Percentiles rank a stretch among this genome's conserved stretches.
These are phyloP conservation scores for Chrysomela aeneicollis DNA, from an alignment of 2,888 invertebrate genomes.

Conservation along the genomic window DNA sequence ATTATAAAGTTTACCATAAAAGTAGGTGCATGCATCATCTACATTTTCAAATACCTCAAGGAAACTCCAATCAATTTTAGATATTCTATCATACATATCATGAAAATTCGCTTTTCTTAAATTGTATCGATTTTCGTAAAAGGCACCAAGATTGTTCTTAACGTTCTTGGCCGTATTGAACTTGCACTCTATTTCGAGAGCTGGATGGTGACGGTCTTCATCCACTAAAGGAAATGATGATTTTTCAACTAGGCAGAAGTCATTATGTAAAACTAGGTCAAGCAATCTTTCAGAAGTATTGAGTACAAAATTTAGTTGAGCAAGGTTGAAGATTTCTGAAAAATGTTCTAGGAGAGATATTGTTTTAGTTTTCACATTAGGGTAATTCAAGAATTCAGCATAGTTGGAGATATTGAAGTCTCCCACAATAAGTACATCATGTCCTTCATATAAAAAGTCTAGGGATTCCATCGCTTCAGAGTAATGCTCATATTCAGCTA, in stretches of 20 bases:
- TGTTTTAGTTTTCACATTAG: too few species aligned
- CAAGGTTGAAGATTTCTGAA: too few species aligned
- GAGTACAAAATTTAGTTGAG: too few species aligned
- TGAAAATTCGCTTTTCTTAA: slow-evolving; percentile 1
- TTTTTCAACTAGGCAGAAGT: slow-evolving; percentile 4
- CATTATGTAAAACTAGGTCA: background rate
- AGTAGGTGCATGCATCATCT: slow-evolving; percentile 7
- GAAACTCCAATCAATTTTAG: slow-evolving; percentile 19
- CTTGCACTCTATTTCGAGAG: slow-evolving; percentile 6
- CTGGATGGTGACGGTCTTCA: slow-evolving; percentile 10
- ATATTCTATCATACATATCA: background rate
- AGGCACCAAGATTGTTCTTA: slow-evolving; percentile 8
- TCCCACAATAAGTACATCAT: background rate
- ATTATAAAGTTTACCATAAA: slow-evolving; percentile 16
- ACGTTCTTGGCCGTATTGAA: background rate
- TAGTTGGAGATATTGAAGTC: too few species aligned
- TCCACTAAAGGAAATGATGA: slow-evolving; percentile 5
- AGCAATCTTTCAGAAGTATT: too few species aligned
- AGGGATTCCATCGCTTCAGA: too few species aligned
- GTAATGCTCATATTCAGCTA: background rate
- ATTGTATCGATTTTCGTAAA: slow-evolving; percentile 5
- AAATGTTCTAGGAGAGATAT: too few species aligned
- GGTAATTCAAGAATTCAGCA: too few species aligned
- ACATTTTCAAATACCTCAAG: background rate
- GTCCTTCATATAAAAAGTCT: too few species aligned